Evolutionary conservation across 2,797 vertebrate genomes (phyloP).

Genomic region (Ctenochaetus hawaiiensis): DNA sequence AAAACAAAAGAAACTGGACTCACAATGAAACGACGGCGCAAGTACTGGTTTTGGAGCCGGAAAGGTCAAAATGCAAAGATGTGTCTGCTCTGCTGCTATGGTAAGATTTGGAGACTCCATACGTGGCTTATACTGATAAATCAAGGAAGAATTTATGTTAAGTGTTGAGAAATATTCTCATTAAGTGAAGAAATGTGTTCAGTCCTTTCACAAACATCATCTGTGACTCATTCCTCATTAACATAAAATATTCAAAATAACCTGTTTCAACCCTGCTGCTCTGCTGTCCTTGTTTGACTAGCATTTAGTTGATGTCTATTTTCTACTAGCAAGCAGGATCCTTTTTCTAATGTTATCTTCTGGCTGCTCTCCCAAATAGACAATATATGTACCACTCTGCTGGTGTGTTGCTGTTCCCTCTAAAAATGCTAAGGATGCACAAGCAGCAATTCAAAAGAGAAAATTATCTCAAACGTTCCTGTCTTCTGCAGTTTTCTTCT

Average conservation of each 20-base stretch:
- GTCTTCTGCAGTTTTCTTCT: background rate
- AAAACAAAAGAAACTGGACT: conserved; percentile 71
- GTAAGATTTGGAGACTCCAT: conserved; percentile 66
- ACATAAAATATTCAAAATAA: background rate
- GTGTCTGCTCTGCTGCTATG: conserved; percentile 81
- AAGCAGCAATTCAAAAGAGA: conserved; percentile 4
- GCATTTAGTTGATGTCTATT: conserved; percentile 25
- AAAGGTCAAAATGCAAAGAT: conserved; percentile 81
- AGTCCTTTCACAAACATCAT: conserved; percentile 30
- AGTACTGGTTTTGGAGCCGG: conserved; percentile 87
- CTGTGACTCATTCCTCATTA: conserved; percentile 21
- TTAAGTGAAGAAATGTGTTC: background rate
- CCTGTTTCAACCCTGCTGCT: conserved; percentile 18
- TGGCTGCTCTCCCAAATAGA: conserved; percentile 24
- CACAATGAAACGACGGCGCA: conserved; percentile 83
- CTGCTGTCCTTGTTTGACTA: conserved; percentile 15
- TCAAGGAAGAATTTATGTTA: background rate
- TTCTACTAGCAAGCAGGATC: conserved; percentile 6
- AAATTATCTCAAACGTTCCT: conserved; percentile 15
- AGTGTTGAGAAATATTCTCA: background rate
- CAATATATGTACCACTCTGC: conserved; percentile 34
- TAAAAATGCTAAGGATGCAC: background rate
- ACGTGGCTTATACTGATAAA: background rate
- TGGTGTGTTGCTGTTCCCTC: conserved; percentile 24
- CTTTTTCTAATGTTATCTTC: conserved; percentile 45